Percentiles rank a stretch among this genome's conserved stretches.
Evolutionary conservation across 2,888 invertebrate genomes (phyloP).

Genomic region (Drosophila mettleri): DNA sequence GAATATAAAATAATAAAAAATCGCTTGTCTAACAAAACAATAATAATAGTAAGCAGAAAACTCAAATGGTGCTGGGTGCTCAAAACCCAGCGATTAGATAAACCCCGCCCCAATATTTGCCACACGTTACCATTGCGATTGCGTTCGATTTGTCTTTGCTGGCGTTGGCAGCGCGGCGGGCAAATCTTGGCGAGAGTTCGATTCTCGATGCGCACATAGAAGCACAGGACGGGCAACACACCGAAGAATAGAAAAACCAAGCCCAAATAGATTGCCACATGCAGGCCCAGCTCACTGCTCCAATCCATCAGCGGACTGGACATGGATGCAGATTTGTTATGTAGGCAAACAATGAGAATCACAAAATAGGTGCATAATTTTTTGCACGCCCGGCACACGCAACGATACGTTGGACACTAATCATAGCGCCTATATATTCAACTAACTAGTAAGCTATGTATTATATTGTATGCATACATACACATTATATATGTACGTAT

Average conservation of each 20-base stretch:
- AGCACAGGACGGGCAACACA: constrained; percentile 70
- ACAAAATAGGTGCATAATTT: constrained; percentile 30
- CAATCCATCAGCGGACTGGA: constrained; percentile 35
- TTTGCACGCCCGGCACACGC: constrained; percentile 41
- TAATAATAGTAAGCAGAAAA: constrained; percentile 7
- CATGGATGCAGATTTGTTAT: not conserved
- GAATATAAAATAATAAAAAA: not conserved
- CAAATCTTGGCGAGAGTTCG: constrained; percentile 65
- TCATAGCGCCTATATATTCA: constrained; percentile 22
- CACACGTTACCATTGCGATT: constrained; percentile 67
- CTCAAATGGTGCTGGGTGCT: constrained; percentile 26
- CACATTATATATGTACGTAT: not conserved
- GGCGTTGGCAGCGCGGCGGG: constrained; percentile 43
- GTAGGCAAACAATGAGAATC: too few species aligned
- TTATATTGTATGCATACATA: not conserved
- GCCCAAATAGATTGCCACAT: constrained; percentile 53
- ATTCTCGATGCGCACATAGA: constrained; percentile 65
- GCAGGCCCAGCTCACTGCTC: constrained; percentile 37
- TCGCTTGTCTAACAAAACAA: constrained; percentile 15
- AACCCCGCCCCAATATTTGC: constrained; percentile 41
- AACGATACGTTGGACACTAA: constrained; percentile 45
- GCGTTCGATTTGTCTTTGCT: constrained; percentile 27
- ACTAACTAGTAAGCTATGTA: constrained; percentile 6
- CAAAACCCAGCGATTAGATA: constrained; percentile 60
- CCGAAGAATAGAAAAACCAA: constrained; percentile 58